A percentile compares a stretch with the other conserved stretches of the same genome.
These are phyloP conservation scores for Podarcis siculus DNA, from an alignment of 2,797 vertebrate genomes.

Conservation along the genomic window DNA sequence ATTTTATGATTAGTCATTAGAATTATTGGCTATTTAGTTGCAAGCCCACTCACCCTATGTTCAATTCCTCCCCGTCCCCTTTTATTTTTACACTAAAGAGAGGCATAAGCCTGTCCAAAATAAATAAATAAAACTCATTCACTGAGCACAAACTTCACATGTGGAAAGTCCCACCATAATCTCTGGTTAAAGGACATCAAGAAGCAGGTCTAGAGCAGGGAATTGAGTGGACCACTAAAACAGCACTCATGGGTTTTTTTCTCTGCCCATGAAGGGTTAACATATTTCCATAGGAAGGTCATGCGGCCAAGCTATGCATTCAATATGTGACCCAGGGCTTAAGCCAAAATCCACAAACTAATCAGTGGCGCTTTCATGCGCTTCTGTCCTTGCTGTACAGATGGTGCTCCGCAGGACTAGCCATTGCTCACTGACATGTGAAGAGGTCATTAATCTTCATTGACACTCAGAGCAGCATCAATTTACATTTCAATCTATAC, in stretches of 20 bases:
- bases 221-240: not conserved
- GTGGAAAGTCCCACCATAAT: too few relatives aligned
- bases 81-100: not conserved
- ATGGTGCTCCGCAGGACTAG: conserved; percentile 3
- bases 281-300: not conserved
- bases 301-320: not conserved
- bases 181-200: not conserved
- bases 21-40: not conserved
- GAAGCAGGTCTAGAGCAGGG: not conserved
- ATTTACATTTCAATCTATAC: conserved; percentile 4
- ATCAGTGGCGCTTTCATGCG: not conserved
- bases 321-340: conserved; percentile 24
- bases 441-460: conserved; percentile 19
- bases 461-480: not conserved
- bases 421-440: conserved; percentile 25
- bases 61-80: not conserved
- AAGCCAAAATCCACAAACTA: conserved; percentile 14
- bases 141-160: not conserved
- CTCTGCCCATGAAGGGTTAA: conserved; percentile 3
- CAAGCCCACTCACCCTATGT: not conserved
- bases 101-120: not conserved
- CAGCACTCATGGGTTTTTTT: not conserved
- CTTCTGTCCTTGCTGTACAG: not conserved
- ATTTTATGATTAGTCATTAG: not conserved
- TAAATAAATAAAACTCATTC: not conserved